phyloP scores from a whole-genome alignment of 2,888 invertebrate species.

The Ctena decussata region DNA sequence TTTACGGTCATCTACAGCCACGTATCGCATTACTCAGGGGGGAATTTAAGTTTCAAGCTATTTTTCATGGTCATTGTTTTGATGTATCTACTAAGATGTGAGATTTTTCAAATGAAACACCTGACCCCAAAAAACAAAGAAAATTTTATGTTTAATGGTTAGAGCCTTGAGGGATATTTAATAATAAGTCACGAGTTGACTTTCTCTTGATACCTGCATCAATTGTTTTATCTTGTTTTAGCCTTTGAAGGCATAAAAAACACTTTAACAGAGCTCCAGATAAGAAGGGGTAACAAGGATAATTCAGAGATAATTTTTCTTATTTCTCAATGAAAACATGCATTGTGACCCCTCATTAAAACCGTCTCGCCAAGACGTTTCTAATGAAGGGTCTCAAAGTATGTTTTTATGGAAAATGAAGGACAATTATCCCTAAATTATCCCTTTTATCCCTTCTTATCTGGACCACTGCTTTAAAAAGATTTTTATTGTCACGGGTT shows the following conservation, averaged over 20 bases:
- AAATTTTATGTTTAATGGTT: conserved; percentile 5
- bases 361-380: too few species aligned
- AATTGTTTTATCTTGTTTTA: background rate
- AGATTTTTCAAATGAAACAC: conserved; percentile 9
- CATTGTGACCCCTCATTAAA: too few species aligned
- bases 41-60: background rate
- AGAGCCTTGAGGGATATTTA: background rate
- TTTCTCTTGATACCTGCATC: background rate
- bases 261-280: background rate
- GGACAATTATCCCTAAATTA: too few species aligned
- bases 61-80: conserved; percentile 2
- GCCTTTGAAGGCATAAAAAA: conserved; percentile 4
- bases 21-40: conserved; percentile 50
- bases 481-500: background rate
- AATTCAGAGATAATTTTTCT: too few species aligned
- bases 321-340: too few species aligned
- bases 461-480: too few species aligned
- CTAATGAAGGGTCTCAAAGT: too few species aligned
- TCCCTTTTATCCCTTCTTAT: too few species aligned
- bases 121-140: conserved; percentile 1
- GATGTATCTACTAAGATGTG: background rate
- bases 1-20: conserved; percentile 32
- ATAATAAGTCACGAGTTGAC: background rate
- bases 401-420: too few species aligned
- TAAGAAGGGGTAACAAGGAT: too few species aligned